phyloP scores from a whole-genome alignment of 30 jellyfish, hydroid and myxozoan species.

The Turritopsis rubra region DNA sequence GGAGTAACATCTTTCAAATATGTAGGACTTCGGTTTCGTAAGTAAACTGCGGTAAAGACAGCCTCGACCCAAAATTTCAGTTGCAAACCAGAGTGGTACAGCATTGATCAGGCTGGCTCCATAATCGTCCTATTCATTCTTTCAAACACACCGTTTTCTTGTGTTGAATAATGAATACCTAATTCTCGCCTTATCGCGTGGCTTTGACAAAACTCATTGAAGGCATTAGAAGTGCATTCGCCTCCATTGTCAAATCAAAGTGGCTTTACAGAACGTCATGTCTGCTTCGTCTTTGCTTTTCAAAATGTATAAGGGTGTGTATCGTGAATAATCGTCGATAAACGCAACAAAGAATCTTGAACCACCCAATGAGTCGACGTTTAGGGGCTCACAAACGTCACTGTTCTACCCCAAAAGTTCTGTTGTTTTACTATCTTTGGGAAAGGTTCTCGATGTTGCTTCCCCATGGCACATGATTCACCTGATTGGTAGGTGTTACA shows the following conservation, averaged over 20 bases:
- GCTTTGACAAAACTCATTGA: constrained; percentile 29
- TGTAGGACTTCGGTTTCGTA: constrained; percentile 42
- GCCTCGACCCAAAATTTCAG: constrained; percentile 50
- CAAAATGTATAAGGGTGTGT: too few species aligned
- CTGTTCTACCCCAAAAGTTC: too few species aligned
- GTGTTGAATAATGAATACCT: constrained; percentile 45
- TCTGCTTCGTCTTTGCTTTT: too few species aligned
- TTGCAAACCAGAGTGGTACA: constrained; percentile 33
- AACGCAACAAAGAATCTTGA: too few species aligned
- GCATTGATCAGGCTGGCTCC: constrained; percentile 50
- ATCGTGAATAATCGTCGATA: too few species aligned
- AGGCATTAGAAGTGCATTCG: constrained; percentile 48
- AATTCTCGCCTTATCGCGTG: constrained; percentile 45
- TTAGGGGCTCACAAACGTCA: too few species aligned
- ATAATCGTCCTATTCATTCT: constrained; percentile 44
- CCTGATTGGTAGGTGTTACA: neutral
- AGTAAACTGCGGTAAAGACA: constrained; percentile 14
- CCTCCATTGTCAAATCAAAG: too few species aligned
- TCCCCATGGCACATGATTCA: constrained; percentile 4
- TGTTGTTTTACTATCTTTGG: too few species aligned
- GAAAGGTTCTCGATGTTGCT: constrained; percentile 3
- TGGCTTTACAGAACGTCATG: too few species aligned
- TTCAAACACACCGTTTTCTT: constrained; percentile 66
- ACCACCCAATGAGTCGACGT: too few species aligned
- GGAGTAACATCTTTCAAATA: constrained; percentile 30